Conservation (phyloP, 2,888 invertebrate species). For the Drosophila nigritarsus region DNA sequence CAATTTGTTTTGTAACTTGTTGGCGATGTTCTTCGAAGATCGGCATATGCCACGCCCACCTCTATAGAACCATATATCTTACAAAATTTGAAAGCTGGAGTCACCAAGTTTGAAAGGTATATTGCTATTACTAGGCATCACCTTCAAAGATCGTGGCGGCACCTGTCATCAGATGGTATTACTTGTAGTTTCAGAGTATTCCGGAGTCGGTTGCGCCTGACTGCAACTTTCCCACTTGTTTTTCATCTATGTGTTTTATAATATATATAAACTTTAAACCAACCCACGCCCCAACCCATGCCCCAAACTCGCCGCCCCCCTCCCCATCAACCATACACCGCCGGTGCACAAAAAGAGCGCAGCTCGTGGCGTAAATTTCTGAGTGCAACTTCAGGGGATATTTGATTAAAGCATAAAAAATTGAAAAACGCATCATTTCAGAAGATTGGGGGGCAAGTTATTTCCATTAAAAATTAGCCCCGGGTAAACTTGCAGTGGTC, state of each 20-base stretch:
- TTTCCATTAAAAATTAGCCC: constrained; percentile 76
- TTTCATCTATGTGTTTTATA: constrained; percentile 2
- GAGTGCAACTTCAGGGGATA: constrained; percentile 46
- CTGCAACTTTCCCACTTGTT: neutral
- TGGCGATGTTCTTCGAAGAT: neutral
- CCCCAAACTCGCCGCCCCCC: no score
- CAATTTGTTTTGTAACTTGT: neutral
- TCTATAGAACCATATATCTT: neutral
- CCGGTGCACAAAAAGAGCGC: constrained; percentile 43
- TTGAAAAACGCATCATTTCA: constrained; percentile 41
- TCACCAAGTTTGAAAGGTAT: neutral
- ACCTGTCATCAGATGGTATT: neutral
- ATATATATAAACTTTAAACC: constrained; percentile 19
- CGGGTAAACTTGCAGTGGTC: constrained; percentile 39
- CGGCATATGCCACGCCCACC: neutral
- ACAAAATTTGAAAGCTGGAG: neutral
- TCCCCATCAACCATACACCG: neutral
- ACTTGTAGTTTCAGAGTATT: neutral
- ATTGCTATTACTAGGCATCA: neutral
- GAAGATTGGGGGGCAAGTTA: constrained; percentile 55
- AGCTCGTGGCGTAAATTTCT: constrained; percentile 48
- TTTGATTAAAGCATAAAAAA: constrained; percentile 71
- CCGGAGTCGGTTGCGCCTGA: neutral
- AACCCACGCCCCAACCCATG: neutral
- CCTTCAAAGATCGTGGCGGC: neutral